Conservation (phyloP, 2,888 invertebrate species). For the Agrochola lota region DNA sequence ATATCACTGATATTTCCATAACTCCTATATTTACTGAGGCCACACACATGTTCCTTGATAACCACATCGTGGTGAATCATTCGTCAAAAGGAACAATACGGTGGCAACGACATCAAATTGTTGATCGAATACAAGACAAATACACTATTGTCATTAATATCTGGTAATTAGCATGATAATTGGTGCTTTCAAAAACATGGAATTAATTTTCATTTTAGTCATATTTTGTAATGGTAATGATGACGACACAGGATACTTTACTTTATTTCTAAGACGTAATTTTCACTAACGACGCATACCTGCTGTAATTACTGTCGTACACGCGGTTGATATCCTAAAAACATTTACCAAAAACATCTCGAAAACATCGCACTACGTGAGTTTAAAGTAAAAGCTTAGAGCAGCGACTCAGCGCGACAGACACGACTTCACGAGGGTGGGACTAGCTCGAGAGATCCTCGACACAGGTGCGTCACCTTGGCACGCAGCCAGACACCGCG, state of each 20-base stretch:
- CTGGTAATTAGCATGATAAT: conserved; percentile 58
- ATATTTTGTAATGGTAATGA: not conserved
- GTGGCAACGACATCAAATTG: conserved; percentile 47
- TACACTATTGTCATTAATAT: conserved; percentile 53
- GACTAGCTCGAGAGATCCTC: conserved; percentile 48
- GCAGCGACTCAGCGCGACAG: conserved; percentile 30
- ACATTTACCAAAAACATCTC: conserved; percentile 17
- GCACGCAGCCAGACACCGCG: conserved; percentile 53
- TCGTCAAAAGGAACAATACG: conserved; percentile 45
- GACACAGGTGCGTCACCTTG: conserved; percentile 60
- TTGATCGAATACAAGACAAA: conserved; percentile 55
- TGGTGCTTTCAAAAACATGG: conserved; percentile 48
- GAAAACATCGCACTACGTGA: conserved; percentile 3
- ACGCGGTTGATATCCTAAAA: not conserved
- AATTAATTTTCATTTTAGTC: conserved; percentile 39
- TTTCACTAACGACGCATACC: not conserved
- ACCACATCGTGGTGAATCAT: conserved; percentile 54
- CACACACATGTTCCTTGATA: conserved; percentile 51
- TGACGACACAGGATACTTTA: not conserved
- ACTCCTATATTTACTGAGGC: conserved; percentile 53
- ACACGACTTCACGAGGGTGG: conserved; percentile 41
- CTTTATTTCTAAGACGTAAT: conserved; percentile 2
- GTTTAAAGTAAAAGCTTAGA: conserved; percentile 22
- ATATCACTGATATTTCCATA: conserved; percentile 68
- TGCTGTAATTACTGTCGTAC: not conserved